Evolutionary conservation across 2,113 vertebrate genomes (phyloP).

Genomic region (Ovis aries): ARS-UI_Ramb_v3.0 NC_056056.1:140970001-140970500

Average conservation of each 20-base stretch:
- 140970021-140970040: background rate
- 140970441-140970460: background rate
- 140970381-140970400: background rate
- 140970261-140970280: background rate
- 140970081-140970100: background rate
- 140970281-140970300: background rate
- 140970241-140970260: background rate
- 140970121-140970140: background rate
- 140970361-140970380: background rate
- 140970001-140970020: background rate
- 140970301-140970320: background rate
- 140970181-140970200: background rate
- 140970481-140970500: background rate
- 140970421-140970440: background rate
- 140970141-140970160: background rate
- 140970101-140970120: background rate
- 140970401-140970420: background rate
- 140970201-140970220: background rate
- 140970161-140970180: background rate
- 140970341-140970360: background rate
- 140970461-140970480: background rate
- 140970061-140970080: background rate
- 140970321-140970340: background rate
- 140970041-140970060: background rate
- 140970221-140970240: background rate